phyloP scores from a whole-genome alignment of 2,888 invertebrate species.

The Synanthedon tipuliformis region DNA sequence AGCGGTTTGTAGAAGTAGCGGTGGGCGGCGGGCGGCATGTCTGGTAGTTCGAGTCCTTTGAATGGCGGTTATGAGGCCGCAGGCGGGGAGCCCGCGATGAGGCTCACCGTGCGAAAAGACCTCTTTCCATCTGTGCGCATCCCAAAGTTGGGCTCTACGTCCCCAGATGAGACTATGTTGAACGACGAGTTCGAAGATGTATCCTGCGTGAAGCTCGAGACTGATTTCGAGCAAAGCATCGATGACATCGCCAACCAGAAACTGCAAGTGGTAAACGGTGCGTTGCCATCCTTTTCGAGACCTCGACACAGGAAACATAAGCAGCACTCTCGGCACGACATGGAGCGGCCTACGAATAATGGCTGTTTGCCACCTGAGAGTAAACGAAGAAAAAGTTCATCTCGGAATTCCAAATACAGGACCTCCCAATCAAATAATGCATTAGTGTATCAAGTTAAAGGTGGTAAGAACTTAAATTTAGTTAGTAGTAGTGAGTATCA shows the following conservation, averaged over 20 bases:
- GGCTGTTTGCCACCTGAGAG: conserved; percentile 47
- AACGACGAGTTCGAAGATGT: conserved; percentile 37
- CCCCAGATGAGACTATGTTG: conserved; percentile 26
- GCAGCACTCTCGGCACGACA: conserved; percentile 47
- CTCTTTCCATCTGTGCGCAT: conserved; percentile 53
- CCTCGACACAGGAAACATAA: conserved; percentile 56
- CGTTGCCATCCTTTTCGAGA: conserved; percentile 35
- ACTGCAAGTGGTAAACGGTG: conserved; percentile 46
- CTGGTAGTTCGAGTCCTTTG: conserved; percentile 61
- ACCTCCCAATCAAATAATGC: conserved; percentile 42
- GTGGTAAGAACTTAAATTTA: conserved; percentile 66
- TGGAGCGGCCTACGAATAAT: conserved; percentile 36
- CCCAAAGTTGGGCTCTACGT: conserved; percentile 26
- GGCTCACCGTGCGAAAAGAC: conserved; percentile 65
- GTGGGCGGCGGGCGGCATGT: conserved; percentile 60
- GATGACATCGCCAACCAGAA: conserved; percentile 58
- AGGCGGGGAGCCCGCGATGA: conserved; percentile 32
- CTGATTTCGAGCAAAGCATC: conserved; percentile 65
- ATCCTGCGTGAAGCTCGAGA: conserved; percentile 60
- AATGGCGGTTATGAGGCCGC: conserved; percentile 62
- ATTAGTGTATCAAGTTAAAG: conserved; percentile 50
- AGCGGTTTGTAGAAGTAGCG: conserved; percentile 65
- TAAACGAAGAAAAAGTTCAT: conserved; percentile 49
- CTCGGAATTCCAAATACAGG: conserved; percentile 33
- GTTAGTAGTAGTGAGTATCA: conserved; percentile 65